Evolutionary conservation across 2,113 vertebrate species (phyloP).

Genomic region (Drymodes brunneopygia): DNA sequence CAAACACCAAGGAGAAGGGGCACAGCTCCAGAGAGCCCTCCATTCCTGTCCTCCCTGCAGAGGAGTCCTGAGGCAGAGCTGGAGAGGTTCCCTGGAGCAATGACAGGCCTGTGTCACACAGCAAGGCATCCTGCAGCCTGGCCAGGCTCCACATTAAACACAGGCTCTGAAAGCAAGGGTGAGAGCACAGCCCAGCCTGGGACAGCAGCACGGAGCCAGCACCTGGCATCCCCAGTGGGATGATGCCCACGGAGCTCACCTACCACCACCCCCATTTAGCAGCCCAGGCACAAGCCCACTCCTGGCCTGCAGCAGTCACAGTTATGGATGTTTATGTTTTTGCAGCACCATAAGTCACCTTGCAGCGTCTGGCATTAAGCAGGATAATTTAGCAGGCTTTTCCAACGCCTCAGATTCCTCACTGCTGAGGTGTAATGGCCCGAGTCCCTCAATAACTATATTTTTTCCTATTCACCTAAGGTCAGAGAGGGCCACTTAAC

Average conservation of each 20-base stretch:
- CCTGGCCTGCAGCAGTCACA: neutral
- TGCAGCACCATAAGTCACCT: constrained; percentile 26
- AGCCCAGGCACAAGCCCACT: neutral
- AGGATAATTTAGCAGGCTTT: constrained; percentile 43
- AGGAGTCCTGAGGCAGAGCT: neutral
- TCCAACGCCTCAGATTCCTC: neutral
- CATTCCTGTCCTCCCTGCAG: accelerated
- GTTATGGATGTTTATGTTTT: neutral
- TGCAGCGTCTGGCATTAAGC: neutral
- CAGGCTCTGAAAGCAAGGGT: accelerated
- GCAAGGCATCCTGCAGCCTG: neutral
- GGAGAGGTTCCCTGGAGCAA: neutral
- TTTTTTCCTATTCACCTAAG: constrained; percentile 19
- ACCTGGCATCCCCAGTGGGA: accelerated
- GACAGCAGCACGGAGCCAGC: neutral
- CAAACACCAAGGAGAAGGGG: no score
- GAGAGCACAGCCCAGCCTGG: neutral
- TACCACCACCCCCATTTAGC: neutral
- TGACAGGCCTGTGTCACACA: accelerated
- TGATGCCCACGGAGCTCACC: accelerated
- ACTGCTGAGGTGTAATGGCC: neutral
- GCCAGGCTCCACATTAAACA: neutral
- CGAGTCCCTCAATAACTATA: neutral
- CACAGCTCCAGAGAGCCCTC: neutral
- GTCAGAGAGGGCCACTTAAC: constrained; percentile 20